Evolutionary conservation across 1,140 invertebrate species (phyloP), one percentile per base, ranked within the genome.

Genomic region (Trachymyrmex cornetzi): DNA sequence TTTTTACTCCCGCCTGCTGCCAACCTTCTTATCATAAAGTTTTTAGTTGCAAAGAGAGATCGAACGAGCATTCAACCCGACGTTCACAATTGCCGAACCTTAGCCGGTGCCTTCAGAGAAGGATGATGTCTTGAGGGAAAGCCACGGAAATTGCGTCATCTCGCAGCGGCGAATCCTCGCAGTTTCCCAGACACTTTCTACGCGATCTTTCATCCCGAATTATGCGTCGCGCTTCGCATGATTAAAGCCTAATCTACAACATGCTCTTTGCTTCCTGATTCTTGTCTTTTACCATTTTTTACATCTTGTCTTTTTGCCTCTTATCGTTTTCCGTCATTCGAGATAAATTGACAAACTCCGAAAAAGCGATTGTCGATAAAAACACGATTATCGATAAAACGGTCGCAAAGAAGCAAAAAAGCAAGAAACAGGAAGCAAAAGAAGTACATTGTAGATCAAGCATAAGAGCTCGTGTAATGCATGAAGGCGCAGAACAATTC

Each of bases 151-250:
- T 90, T 90, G 80, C 89, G 71, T 86, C 63, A 85, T 53, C 69
- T 6, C 77, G 74, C n/a, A 30, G 69, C 24, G 14, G 12, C 11
- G 77, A 44, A 69, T 85, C 75, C 34, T 85, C 57, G 55, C 75
- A 81, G 88, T 90, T 90, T 90, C 89, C 89, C 89, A 90, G 89
- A 79, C 89, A 82, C 89, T 90, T 90, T 90, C 89, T 90, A 90
- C 53, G 57, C 77, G 55, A 88, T 85, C 67, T 72, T 82, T 71
- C 86, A 24, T 57, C 34, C 63, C 34, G 34, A 63, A 57, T 27
- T 72, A 61, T 63, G 66, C 44, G 27, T 57, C 48, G 19, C 53
- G 19, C 53, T 90, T 90, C 77, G 88, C 85, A 75, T 87, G 66
- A 55, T 87, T 89, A 90, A 44, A 44, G 38, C 38, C 38, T 44